A percentile compares a stretch with the other conserved stretches of the same genome.
Evolutionary conservation across 2,888 invertebrate genomes (phyloP).

Genomic region (Hydraecia micacea): DNA sequence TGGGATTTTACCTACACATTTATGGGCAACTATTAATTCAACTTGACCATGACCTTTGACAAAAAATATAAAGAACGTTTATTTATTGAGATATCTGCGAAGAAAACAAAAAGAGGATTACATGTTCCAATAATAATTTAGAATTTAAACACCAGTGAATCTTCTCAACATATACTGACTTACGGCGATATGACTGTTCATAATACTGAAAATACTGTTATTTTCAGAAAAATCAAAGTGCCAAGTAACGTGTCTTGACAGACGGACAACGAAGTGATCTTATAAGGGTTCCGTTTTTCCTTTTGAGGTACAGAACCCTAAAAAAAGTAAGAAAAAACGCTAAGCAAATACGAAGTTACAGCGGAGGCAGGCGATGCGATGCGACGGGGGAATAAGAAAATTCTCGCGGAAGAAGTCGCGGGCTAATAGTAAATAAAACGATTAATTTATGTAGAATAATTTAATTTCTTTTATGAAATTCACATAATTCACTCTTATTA

Average conservation of each 20-base stretch:
- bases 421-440: background rate
- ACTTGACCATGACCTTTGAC: too few relatives aligned
- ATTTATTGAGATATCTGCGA: background rate
- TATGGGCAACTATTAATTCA: too few relatives aligned
- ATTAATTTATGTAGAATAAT: slow-evolving; percentile 63
- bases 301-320: too few relatives aligned
- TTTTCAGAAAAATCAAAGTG: background rate
- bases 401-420: background rate
- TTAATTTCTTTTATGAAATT: slow-evolving; percentile 68
- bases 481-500: slow-evolving; percentile 60
- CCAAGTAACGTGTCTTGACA: too few relatives aligned
- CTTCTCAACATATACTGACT: background rate
- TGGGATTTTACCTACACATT: too few relatives aligned
- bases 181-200: background rate
- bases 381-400: background rate
- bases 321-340: background rate
- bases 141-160: background rate
- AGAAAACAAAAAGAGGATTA: background rate
- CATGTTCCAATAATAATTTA: background rate
- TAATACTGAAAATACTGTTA: too few relatives aligned
- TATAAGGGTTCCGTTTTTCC: too few relatives aligned
- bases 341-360: too few relatives aligned
- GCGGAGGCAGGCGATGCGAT: background rate
- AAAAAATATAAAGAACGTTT: background rate
- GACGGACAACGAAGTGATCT: too few relatives aligned